Conservation (phyloP, 2,888 invertebrate genomes). For the Gryllus longicercus region DNA sequence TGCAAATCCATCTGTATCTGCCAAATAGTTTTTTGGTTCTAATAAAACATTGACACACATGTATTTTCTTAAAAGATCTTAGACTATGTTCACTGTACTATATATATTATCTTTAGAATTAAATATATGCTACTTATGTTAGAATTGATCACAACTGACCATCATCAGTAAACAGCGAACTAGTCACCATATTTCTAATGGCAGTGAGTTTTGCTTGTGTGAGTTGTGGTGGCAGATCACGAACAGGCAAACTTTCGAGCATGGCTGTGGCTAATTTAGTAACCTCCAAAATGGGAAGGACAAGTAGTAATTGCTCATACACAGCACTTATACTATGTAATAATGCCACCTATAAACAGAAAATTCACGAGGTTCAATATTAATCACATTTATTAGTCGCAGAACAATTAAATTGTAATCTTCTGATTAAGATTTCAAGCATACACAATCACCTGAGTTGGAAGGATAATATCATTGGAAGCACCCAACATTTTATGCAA, state of each 20-base stretch:
- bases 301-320: slow-evolving; percentile 68
- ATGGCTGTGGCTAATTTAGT: slow-evolving; percentile 77
- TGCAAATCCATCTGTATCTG: slow-evolving; percentile 44
- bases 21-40: not conserved
- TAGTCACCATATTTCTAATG: slow-evolving; percentile 74
- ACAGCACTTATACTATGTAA: slow-evolving; percentile 79
- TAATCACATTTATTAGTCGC: slow-evolving; percentile 20
- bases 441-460: slow-evolving; percentile 62
- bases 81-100: no score
- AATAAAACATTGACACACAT: not conserved
- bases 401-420: not conserved
- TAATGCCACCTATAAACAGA: slow-evolving; percentile 63
- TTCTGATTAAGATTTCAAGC: not conserved
- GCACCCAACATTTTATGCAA: slow-evolving; percentile 72
- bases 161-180: slow-evolving; percentile 69
- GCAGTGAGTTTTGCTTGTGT: slow-evolving; percentile 79
- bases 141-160: slow-evolving; percentile 48
- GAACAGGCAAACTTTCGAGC: slow-evolving; percentile 66
- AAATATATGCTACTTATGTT: no score
- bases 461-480: slow-evolving; percentile 69
- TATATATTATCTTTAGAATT: no score
- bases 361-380: not conserved
- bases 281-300: slow-evolving; percentile 62
- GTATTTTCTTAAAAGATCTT: no score
- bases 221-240: slow-evolving; percentile 65